Conservation (phyloP, 1,140 invertebrate species). For the Ceratoteleas bidentatus region DNA sequence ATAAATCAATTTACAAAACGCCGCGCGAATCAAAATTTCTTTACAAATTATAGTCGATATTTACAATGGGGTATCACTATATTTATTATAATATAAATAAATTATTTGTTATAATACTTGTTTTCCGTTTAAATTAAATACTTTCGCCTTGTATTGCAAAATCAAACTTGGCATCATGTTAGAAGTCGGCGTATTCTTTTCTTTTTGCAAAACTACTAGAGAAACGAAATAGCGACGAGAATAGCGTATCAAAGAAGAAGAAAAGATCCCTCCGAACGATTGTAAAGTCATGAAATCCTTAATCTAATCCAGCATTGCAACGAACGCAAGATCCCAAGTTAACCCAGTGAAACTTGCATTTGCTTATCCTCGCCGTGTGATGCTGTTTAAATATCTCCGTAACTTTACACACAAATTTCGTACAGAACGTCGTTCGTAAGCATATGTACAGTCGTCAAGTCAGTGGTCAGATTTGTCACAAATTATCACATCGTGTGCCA, state of each 20-base stretch:
- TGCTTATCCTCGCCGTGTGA: constrained; percentile 17
- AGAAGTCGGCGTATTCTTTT: constrained; percentile 34
- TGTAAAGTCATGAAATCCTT: constrained; percentile 14
- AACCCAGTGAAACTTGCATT: constrained; percentile 22
- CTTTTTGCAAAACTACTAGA: background rate
- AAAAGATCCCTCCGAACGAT: background rate
- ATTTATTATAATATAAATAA: constrained; percentile 40
- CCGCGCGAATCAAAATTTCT: constrained; percentile 11
- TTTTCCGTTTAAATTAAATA: constrained; percentile 27
- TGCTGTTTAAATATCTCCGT: constrained; percentile 16
- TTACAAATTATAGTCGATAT: constrained; percentile 30
- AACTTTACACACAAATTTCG: constrained; percentile 50
- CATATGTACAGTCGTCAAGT: constrained; percentile 49
- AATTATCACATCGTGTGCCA: constrained; percentile 47
- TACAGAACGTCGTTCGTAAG: constrained; percentile 41
- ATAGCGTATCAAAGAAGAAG: background rate
- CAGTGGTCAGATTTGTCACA: constrained; percentile 23
- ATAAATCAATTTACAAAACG: constrained; percentile 10
- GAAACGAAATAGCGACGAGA: background rate
- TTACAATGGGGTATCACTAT: constrained; percentile 22
- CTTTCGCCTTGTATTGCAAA: constrained; percentile 30
- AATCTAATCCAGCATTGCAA: constrained; percentile 43
- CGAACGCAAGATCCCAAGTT: constrained; percentile 46
- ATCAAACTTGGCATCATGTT: constrained; percentile 54
- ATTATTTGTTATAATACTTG: constrained; percentile 17